Evolutionary conservation across 1,140 invertebrate genomes (phyloP), one percentile per base, ranked within the genome.

Genomic region (Bombus superbus): DNA sequence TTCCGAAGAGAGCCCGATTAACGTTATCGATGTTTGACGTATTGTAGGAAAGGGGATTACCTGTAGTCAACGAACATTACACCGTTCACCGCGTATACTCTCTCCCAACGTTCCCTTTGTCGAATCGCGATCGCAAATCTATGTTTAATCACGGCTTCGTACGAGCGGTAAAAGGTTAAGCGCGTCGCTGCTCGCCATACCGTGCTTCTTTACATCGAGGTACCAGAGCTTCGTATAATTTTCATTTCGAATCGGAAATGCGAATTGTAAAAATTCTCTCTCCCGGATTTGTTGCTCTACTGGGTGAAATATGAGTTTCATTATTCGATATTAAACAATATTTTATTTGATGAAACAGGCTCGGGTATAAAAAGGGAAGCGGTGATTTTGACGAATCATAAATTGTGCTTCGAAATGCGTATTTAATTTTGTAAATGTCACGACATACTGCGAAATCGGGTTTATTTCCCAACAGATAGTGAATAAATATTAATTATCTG

Each of bases 401-500:
- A 86, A 89, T 89, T 59, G 80, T 35, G 72, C 53, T 69, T 59
- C 15, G 83, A 28, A 75, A 79, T 77, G n/a, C n/a, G 76, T 79
- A 62, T 89, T 88, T 79, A 83, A 86, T 79, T 78, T 80, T 66
- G n/a, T 62, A 28, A 25, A 66, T 42, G 47, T 32, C 47, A 8
- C 47, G 0, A 18, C 1, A 53, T 22, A 53, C 44, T 15, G 38
- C 57, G 13, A 62, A 62, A n/a, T 4, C 38, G 38, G n/a, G 68
- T 62, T 81, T 86, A 81, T 90, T 76, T 84, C 78, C 85, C 40
- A 64, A 66, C 62, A 80, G 64, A 81, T 66, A 77, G 59, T 62
- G 77, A 81, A 86, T 89, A 89, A 90, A 90, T 90, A 90, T 89
- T 90, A 90, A 90, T 90, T 89, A 89, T 74, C 66, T 35, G 75